Percentiles rank a stretch among this genome's conserved stretches.
Conservation (phyloP, 2,888 invertebrate genomes). For the Anticlea derivata region DNA sequence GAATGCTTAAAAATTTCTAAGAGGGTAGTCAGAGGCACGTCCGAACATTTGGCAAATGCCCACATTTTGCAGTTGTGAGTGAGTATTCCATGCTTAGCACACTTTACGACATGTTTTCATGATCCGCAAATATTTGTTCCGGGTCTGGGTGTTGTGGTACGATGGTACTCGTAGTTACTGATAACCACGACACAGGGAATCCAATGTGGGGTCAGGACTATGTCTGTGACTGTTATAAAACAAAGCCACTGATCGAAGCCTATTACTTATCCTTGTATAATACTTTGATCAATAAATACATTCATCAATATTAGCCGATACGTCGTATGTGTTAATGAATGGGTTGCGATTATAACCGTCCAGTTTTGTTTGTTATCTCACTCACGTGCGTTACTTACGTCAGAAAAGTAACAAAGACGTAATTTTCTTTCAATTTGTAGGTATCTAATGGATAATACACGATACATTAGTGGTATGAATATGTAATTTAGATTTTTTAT, state of each 20-base stretch:
- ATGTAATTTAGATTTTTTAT: conserved; percentile 17
- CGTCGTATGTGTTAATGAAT: conserved; percentile 17
- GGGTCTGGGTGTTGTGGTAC: no score
- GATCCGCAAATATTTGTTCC: no score
- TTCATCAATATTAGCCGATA: conserved; percentile 8
- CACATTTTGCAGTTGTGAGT: no score
- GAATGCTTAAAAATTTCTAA: no score
- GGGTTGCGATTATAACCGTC: conserved; percentile 11
- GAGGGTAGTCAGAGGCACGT: no score
- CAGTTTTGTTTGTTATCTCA: conserved; percentile 12
- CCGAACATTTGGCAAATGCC: no score
- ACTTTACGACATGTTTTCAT: no score
- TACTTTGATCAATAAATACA: background rate
- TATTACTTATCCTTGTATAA: conserved; percentile 10
- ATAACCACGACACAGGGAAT: no score
- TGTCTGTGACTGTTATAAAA: no score
- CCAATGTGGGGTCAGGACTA: no score
- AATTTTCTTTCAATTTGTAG: conserved; percentile 34
- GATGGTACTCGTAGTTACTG: no score
- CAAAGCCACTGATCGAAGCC: background rate
- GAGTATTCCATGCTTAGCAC: no score
- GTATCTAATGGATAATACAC: conserved; percentile 43
- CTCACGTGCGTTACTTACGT: conserved; percentile 13
- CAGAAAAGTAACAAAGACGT: conserved; percentile 15
- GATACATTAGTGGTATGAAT: conserved; percentile 36